A percentile compares a stretch with the other conserved stretches of the same genome.
phyloP scores from a whole-genome alignment of 64 coral and sea anemone species.

The Hydrozoanthus tunicans region DNA sequence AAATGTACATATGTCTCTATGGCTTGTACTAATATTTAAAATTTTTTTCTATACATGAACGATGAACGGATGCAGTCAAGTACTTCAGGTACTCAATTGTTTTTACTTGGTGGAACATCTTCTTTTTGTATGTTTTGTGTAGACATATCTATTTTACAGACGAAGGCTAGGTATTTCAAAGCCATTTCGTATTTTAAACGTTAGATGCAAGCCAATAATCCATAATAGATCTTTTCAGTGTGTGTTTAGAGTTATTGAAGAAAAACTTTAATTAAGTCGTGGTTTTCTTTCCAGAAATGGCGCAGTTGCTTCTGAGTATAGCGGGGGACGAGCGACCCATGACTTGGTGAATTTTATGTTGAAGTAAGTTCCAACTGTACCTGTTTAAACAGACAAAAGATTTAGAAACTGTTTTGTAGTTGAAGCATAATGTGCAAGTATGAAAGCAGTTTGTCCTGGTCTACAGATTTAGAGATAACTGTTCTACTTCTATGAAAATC shows the following conservation, averaged over 20 bases:
- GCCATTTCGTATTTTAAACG: background rate
- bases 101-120: background rate
- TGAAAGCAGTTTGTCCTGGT: too few relatives aligned
- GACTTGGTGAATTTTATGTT: constrained; percentile 43
- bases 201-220: background rate
- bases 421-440: background rate
- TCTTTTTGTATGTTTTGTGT: background rate
- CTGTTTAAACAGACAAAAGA: background rate
- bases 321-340: background rate
- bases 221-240: background rate
- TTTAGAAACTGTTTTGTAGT: background rate
- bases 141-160: too few relatives aligned
- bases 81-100: constrained; percentile 39
- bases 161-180: background rate
- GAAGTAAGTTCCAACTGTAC: constrained; percentile 18
- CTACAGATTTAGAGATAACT: too few relatives aligned
- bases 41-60: background rate
- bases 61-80: constrained; percentile 38
- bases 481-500: too few relatives aligned
- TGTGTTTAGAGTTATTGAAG: background rate
- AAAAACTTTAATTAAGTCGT: background rate
- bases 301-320: constrained; percentile 42
- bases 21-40: background rate
- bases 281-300: constrained; percentile 25
- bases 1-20: background rate